Conservation (phyloP, 2,888 invertebrate genomes). For the Pyrgus malvae region DNA sequence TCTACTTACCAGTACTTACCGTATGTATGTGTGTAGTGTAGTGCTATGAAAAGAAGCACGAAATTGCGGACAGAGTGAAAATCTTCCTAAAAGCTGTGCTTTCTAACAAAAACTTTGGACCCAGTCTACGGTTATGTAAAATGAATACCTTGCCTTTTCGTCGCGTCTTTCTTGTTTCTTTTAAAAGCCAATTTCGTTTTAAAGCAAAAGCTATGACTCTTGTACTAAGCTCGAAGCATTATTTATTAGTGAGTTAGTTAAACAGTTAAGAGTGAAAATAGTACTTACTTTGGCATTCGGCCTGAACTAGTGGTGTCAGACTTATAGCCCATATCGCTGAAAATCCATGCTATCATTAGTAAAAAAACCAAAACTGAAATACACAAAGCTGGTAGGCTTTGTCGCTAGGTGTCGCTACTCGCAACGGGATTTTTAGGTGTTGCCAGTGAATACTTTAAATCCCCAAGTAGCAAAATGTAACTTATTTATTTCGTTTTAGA, state of each 20-base stretch:
- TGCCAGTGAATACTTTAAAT: no score
- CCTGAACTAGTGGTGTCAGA: slow-evolving; percentile 76
- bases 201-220: slow-evolving; percentile 17
- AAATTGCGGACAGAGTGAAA: background rate
- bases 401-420: slow-evolving; percentile 14
- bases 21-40: background rate
- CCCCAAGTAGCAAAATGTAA: no score
- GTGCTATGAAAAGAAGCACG: background rate
- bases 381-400: slow-evolving; percentile 30
- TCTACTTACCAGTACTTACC: slow-evolving; percentile 11
- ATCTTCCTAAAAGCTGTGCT: background rate
- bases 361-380: slow-evolving; percentile 51
- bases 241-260: slow-evolving; percentile 9
- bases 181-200: background rate
- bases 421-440: background rate
- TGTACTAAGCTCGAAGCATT: slow-evolving; percentile 13
- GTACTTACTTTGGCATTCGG: slow-evolving; percentile 81
- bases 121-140: slow-evolving; percentile 9
- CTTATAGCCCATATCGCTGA: slow-evolving; percentile 80
- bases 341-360: slow-evolving; percentile 80
- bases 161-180: background rate
- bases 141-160: background rate
- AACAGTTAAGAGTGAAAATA: slow-evolving; percentile 11
- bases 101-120: background rate
- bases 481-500: no score